Base-by-base conservation (phyloP, 2,113 vertebrate species). In the Butastur rufipennis region DNA sequence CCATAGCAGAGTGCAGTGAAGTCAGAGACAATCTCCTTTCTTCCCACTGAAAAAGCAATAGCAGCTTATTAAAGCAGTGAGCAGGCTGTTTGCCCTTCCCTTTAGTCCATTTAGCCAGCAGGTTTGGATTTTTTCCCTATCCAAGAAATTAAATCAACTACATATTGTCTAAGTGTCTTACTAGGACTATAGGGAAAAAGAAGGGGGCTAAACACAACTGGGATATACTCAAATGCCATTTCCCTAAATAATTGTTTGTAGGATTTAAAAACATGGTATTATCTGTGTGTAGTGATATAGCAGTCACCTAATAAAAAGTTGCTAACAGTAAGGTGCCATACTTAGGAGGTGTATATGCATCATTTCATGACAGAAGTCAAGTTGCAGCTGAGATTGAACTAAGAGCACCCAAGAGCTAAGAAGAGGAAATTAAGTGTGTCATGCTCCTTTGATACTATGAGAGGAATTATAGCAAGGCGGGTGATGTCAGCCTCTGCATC, bases 11-110 rank as follows among this genome's bases (percentile, higher is more conserved):
- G 36, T 43, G 42, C 40, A 63, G 26, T 89, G 74, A 93, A 97
- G 71, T 87, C 89, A 96, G 70, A 93, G 29, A 96, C 53, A 93
- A 95, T 58, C 63, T 91, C 71, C 53, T 73, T 14, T 87, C 42
- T 71, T 94, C 52, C 62, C 62, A 62, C 58, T 73, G 66, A 83
- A 91, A 91, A 71, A 94, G n/a, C 26, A 86, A 56, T 75, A 94
- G 48, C 61, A 82, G 50, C 65, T 77, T 93, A 80, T 68, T 77
- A 42, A 66, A 95, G 81, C 45, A 83, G 32, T 61, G 16, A 16
- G 62, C 52, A 59, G 67, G 70, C 25, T 86, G 32, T 80, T 79
- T 85, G n/a, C 55, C 71, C 66, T 90, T 89, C 53, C 25, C 22
- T 88, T 83, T 71, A 32, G 42, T 71, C 61, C 65, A 13, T 63